Evolutionary conservation across 2,888 invertebrate species (phyloP).

Genomic region (Beris morrisii): DNA sequence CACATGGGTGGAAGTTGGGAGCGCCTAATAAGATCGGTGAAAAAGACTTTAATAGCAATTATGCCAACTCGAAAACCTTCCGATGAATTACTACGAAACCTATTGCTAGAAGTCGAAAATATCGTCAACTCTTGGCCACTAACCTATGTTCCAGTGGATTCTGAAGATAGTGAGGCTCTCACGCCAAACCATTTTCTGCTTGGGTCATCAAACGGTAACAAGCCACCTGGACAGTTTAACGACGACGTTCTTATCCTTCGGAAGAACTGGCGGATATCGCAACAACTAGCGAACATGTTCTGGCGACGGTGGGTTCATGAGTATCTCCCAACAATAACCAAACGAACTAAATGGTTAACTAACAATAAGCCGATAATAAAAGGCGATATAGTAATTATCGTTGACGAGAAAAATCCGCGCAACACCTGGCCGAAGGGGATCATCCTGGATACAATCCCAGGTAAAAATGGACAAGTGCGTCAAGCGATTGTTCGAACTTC

Average conservation of each 20-base stretch:
- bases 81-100: not conserved
- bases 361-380: conserved; percentile 33
- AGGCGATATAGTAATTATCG: conserved; percentile 36
- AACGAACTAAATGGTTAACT: conserved; percentile 36
- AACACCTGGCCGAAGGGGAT: conserved; percentile 37
- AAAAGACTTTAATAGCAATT: no score
- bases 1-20: no score
- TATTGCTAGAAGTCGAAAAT: conserved; percentile 1
- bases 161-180: not conserved
- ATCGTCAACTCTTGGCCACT: not conserved
- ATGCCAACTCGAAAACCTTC: no score
- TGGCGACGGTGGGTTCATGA: no score
- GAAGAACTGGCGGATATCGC: no score
- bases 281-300: conserved; percentile 30
- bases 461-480: conserved; percentile 36
- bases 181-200: not conserved
- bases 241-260: not conserved
- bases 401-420: conserved; percentile 34
- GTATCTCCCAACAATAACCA: no score
- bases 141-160: not conserved
- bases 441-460: conserved; percentile 16
- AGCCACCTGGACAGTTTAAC: not conserved
- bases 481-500: conserved; percentile 30
- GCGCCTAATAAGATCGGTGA: no score
- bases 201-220: not conserved